phyloP scores from a whole-genome alignment of 2,888 invertebrate species.

The Pheosia tremula region DNA sequence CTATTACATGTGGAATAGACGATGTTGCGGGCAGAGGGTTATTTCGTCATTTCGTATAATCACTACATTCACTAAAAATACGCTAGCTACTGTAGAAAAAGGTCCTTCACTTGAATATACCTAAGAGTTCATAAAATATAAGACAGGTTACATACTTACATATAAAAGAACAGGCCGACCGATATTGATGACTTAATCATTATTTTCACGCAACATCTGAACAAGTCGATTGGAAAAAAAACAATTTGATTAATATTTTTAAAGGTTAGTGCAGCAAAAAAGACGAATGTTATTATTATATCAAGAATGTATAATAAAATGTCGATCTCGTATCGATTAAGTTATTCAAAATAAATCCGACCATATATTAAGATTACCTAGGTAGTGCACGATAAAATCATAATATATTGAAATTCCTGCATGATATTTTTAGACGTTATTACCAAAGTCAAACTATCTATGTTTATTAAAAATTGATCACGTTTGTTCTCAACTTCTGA shows the following conservation, averaged over 20 bases:
- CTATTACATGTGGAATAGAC: conserved; percentile 71
- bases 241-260: not conserved
- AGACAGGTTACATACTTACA: not conserved
- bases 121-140: no score
- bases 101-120: no score
- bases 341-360: conserved; percentile 4
- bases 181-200: not conserved
- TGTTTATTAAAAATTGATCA: no score
- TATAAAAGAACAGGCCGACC: not conserved
- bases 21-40: conserved; percentile 41
- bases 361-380: conserved; percentile 3
- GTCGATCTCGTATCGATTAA: not conserved
- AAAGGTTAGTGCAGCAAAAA: conserved; percentile 3
- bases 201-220: not conserved
- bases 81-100: not conserved
- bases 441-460: not conserved
- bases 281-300: not conserved
- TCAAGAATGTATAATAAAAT: not conserved
- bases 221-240: not conserved
- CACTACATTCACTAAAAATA: not conserved
- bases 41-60: conserved; percentile 8
- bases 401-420: not conserved
- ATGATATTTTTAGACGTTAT: not conserved
- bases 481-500: no score
- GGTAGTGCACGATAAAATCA: not conserved